phyloP scores from a whole-genome alignment of 2,113 vertebrate species.

The Nibea coibor region DNA sequence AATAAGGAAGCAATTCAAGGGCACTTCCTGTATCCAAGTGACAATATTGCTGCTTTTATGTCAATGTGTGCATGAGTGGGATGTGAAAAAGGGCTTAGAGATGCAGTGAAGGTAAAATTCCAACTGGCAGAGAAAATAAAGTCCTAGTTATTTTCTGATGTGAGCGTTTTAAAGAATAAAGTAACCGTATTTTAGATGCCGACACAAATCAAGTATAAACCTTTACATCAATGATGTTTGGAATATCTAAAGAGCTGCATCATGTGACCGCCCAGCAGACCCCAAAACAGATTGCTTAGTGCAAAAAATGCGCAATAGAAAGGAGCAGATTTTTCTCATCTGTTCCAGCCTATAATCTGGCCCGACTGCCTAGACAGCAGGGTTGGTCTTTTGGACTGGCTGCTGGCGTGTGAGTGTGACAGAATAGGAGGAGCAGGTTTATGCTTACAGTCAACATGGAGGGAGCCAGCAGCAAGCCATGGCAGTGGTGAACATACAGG shows the following conservation, averaged over 20 bases:
- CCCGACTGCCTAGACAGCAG: slow-evolving; percentile 24
- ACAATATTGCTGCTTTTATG: slow-evolving; percentile 13
- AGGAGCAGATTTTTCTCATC: slow-evolving; percentile 30
- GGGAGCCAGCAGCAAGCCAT: slow-evolving; percentile 38
- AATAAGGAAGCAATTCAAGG: slow-evolving; percentile 54
- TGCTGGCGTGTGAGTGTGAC: slow-evolving; percentile 34
- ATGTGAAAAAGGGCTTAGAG: background rate
- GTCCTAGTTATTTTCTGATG: background rate
- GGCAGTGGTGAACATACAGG: slow-evolving; percentile 67
- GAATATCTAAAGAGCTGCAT: background rate
- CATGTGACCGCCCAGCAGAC: background rate
- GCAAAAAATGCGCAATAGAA: background rate
- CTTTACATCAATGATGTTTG: slow-evolving; percentile 11
- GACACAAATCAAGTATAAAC: background rate
- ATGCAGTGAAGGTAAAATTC: background rate
- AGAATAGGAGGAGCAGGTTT: slow-evolving; percentile 51
- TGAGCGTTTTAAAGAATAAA: slow-evolving; percentile 12
- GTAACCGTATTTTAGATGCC: background rate
- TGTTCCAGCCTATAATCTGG: slow-evolving; percentile 12
- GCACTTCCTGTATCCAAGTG: slow-evolving; percentile 31
- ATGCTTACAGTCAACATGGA: slow-evolving; percentile 42
- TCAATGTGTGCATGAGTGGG: background rate
- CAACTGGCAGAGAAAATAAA: background rate
- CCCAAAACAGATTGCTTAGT: background rate
- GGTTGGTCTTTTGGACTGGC: slow-evolving; percentile 32